These are phyloP conservation scores for Hoplostethus mediterraneus DNA, from an alignment of 2,797 vertebrate species.

Conservation along the genomic window DNA sequence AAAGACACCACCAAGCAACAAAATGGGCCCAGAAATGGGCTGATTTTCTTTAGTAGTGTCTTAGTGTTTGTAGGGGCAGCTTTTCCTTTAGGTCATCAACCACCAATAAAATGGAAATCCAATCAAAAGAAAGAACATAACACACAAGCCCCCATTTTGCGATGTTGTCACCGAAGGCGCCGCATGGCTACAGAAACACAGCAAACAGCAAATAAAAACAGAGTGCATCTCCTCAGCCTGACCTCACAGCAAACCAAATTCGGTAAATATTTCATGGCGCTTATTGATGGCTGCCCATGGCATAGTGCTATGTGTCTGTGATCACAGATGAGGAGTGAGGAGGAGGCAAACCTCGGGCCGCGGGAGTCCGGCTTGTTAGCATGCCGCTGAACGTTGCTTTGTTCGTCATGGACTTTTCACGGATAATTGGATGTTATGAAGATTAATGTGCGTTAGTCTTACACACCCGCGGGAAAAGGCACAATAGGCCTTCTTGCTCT, in stretches of 20 bases:
- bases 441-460: conserved; percentile 64
- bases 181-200: background rate
- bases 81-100: no score
- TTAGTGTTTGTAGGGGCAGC: no score
- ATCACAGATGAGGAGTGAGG: conserved; percentile 37
- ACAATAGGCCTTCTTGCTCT: conserved; percentile 3
- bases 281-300: conserved; percentile 17
- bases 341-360: conserved; percentile 44
- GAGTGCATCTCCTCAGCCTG: conserved; percentile 1
- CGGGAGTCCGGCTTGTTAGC: conserved; percentile 55
- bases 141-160: no score
- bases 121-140: no score
- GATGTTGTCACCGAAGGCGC: background rate
- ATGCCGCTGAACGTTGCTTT: conserved; percentile 45
- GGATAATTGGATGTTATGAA: conserved; percentile 69
- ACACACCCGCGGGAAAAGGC: conserved; percentile 12
- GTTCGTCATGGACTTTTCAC: conserved; percentile 56
- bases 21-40: no score
- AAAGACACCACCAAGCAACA: no score
- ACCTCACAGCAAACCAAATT: conserved; percentile 33
- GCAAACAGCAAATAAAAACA: background rate
- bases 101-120: no score
- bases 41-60: no score
- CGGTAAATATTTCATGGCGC: conserved; percentile 47
- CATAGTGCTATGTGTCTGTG: conserved; percentile 7